Conservation (phyloP, 2,113 vertebrate species). For the Pygoscelis antarcticus region DNA sequence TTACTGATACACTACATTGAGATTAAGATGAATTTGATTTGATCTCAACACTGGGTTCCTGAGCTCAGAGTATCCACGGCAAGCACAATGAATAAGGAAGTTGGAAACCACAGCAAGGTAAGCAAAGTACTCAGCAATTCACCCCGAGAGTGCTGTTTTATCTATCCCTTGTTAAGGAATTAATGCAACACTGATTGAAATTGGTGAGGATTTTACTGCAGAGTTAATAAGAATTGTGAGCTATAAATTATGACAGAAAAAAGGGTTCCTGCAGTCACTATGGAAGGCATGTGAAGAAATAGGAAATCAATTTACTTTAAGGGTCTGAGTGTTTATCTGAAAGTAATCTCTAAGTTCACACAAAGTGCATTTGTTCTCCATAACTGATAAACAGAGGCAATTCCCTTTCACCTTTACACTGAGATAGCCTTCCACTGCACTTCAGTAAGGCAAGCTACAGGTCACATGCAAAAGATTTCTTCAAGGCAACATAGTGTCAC, state of each 20-base stretch:
- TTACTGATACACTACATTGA: background rate
- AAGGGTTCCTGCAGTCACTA: background rate
- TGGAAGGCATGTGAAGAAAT: background rate
- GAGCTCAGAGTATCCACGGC: background rate
- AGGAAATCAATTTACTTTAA: background rate
- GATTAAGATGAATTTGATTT: background rate
- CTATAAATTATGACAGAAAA: background rate
- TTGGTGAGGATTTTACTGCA: background rate
- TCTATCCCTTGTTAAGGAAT: background rate
- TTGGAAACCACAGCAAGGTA: background rate
- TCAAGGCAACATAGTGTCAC: background rate
- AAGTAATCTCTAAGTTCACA: background rate
- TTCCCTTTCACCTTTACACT: background rate
- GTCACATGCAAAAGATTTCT: background rate
- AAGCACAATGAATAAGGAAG: background rate
- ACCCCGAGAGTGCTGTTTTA: fast-evolving
- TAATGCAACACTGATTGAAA: background rate
- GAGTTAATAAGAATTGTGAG: background rate
- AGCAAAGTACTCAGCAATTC: background rate
- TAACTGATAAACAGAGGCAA: background rate
- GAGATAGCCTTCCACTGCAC: background rate
- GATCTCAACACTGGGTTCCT: background rate
- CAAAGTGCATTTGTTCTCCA: background rate
- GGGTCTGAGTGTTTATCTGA: background rate
- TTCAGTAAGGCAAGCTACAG: background rate